phyloP scores from a whole-genome alignment of 2,113 vertebrate genomes.

The Apeltes quadracus region DNA sequence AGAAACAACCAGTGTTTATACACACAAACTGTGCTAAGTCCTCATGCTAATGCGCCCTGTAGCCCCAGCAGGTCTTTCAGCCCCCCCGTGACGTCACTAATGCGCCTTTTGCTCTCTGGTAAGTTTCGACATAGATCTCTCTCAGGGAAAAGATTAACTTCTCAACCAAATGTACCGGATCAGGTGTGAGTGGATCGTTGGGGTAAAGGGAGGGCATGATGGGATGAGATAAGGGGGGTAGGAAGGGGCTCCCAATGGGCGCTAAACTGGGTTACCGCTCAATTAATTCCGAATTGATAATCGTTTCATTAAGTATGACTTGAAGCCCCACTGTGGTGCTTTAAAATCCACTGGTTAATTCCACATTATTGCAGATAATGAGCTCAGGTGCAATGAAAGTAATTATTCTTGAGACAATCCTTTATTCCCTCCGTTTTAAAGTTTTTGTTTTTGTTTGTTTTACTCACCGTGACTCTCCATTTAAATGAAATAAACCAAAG shows the following conservation, averaged over 20 bases:
- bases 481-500: not conserved
- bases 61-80: conserved; percentile 9
- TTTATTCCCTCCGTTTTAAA: too few relatives aligned
- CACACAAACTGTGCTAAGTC: too few relatives aligned
- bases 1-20: conserved; percentile 51
- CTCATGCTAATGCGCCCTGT: conserved; percentile 32
- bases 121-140: conserved; percentile 7
- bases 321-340: not conserved
- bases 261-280: not conserved
- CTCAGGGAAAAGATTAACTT: conserved; percentile 7
- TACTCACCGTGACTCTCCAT: not conserved
- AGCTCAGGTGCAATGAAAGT: conserved; percentile 1
- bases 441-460: not conserved
- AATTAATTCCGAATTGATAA: too few relatives aligned
- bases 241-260: conserved; percentile 1
- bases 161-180: not conserved
- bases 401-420: not conserved
- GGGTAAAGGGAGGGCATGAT: conserved; percentile 14
- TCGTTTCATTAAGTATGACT: not conserved
- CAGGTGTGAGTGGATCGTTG: conserved; percentile 2
- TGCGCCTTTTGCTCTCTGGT: conserved; percentile 11
- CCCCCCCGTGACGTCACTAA: conserved; percentile 12
- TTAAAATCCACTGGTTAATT: not conserved
- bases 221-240: conserved; percentile 21
- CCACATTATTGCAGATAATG: conserved; percentile 2